Evolutionary conservation across 2,888 invertebrate genomes (phyloP).

Genomic region (Eustalomyia histrio): DNA sequence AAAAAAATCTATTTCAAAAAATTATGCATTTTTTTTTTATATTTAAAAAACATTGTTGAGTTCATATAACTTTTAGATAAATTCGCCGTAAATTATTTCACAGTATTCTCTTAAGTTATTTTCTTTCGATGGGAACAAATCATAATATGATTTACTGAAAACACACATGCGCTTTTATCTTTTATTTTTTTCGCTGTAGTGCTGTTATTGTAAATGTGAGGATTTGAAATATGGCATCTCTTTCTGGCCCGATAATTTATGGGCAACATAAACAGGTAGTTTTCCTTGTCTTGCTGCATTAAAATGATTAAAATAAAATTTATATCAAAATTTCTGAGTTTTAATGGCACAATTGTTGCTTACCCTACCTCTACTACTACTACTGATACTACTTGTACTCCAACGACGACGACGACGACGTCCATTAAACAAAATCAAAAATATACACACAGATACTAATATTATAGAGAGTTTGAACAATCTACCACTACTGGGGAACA

Average conservation of each 20-base stretch:
- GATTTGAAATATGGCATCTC: constrained; percentile 38
- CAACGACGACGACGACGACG: not conserved
- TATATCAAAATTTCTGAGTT: constrained; percentile 63
- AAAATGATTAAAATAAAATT: constrained; percentile 59
- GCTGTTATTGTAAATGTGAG: constrained; percentile 16
- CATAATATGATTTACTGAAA: constrained; percentile 49
- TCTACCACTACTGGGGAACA: not conserved
- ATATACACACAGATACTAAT: not conserved
- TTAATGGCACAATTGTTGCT: constrained; percentile 78
- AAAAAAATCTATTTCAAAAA: not conserved
- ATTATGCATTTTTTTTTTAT: not conserved
- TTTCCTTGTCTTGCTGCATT: constrained; percentile 57
- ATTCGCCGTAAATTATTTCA: constrained; percentile 59
- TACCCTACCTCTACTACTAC: constrained; percentile 37
- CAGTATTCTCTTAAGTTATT: constrained; percentile 22
- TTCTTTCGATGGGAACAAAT: not conserved
- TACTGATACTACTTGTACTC: too few species aligned
- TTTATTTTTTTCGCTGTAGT: not conserved
- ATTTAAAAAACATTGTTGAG: constrained; percentile 3
- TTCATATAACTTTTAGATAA: constrained; percentile 31
- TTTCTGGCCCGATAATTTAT: constrained; percentile 57
- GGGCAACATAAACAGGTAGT: constrained; percentile 54
- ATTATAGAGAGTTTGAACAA: not conserved
- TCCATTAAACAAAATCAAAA: not conserved
- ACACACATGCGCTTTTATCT: constrained; percentile 64